Percentiles rank a stretch among this genome's conserved stretches.
Evolutionary conservation across 1,140 invertebrate genomes (phyloP).

Genomic region (Samia ricini): DNA sequence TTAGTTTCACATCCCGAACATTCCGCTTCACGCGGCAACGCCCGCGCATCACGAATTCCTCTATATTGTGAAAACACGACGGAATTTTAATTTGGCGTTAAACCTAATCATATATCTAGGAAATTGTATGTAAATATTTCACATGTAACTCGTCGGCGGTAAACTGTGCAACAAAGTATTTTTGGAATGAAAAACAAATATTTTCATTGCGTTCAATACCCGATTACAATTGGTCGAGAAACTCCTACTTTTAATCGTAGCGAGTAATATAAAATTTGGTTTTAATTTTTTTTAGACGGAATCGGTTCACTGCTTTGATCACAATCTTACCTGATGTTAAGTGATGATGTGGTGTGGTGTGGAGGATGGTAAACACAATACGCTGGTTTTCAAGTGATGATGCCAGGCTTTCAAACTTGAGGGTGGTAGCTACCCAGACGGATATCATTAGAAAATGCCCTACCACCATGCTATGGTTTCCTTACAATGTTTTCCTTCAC

Average conservation of each 20-base stretch:
- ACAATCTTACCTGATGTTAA: too few species aligned
- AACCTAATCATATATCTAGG: constrained; percentile 1
- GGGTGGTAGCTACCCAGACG: too few species aligned
- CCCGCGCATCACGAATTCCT: constrained; percentile 36
- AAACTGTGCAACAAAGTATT: constrained; percentile 31
- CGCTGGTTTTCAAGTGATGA: too few species aligned
- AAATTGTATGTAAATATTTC: constrained; percentile 29
- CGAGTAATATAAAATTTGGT: constrained; percentile 43
- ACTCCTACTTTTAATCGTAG: constrained; percentile 25
- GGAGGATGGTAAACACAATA: too few species aligned
- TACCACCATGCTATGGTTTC: too few species aligned
- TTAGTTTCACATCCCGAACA: constrained; percentile 54
- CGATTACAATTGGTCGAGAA: neutral
- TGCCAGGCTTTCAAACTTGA: too few species aligned
- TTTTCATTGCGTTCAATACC: constrained; percentile 42
- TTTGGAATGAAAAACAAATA: too few species aligned
- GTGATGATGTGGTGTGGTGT: too few species aligned
- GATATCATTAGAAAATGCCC: too few species aligned
- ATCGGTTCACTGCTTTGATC: too few species aligned
- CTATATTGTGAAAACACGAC: constrained; percentile 27
- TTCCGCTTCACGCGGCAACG: constrained; percentile 44
- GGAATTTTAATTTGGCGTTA: constrained; percentile 39
- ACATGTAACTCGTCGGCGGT: constrained; percentile 28
- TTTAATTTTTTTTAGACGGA: too few species aligned
- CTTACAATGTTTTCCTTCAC: too few species aligned